phyloP scores from a whole-genome alignment of 2,113 vertebrate genomes.

The Ondatra zibethicus region DNA sequence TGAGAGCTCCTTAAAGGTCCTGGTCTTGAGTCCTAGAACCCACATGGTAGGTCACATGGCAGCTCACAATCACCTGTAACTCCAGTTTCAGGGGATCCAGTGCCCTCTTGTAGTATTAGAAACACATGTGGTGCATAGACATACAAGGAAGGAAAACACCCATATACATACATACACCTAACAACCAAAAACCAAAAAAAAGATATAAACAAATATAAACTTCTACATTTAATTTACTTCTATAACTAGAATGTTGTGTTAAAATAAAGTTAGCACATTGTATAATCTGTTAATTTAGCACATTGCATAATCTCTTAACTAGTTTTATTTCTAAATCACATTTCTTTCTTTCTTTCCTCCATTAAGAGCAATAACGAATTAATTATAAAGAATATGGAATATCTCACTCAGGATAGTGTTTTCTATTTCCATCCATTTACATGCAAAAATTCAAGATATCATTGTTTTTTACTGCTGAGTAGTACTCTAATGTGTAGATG shows the following conservation, averaged over 20 bases:
- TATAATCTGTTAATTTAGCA: not conserved
- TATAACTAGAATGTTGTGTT: not conserved
- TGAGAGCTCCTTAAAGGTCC: not conserved
- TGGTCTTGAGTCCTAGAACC: not conserved
- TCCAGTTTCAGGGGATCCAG: not conserved
- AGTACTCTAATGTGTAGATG: too few species aligned
- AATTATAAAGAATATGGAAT: not conserved
- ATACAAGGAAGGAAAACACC: not conserved
- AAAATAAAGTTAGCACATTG: not conserved
- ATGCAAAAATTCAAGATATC: too few species aligned
- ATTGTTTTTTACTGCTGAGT: too few species aligned
- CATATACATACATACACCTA: not conserved
- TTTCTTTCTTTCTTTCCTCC: not conserved
- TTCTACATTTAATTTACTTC: not conserved
- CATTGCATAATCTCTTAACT: not conserved
- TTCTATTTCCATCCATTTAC: too few species aligned
- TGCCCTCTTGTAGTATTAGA: not conserved
- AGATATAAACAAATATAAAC: not conserved
- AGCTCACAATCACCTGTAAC: not conserved
- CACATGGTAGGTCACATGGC: not conserved
- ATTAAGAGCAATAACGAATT: constrained; percentile 4
- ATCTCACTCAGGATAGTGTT: too few species aligned
- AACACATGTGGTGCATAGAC: not conserved
- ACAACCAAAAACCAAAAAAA: not conserved
- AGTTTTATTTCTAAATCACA: not conserved